Percentiles rank a stretch among this genome's conserved stretches.
These are phyloP conservation scores for Dasypus novemcinctus DNA, from an alignment of 2,113 vertebrate species.

Conservation along the genomic window DNA sequence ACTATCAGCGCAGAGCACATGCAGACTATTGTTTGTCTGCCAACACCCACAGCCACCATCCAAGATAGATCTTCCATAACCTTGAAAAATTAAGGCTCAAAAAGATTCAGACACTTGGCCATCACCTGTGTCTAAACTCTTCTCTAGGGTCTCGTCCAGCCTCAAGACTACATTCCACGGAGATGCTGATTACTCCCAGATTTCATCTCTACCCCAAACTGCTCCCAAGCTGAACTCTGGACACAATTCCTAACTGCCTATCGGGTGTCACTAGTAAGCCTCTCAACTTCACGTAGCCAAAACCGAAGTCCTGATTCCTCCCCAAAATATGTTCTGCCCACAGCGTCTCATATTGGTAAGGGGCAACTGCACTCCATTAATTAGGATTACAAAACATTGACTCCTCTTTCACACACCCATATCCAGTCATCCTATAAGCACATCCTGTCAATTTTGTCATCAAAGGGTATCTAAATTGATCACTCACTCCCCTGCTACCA, in stretches of 20 bases:
- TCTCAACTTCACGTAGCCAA: neutral
- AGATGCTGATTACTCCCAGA: neutral
- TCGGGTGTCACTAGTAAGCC: neutral
- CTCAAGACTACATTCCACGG: neutral
- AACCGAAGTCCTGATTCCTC: neutral
- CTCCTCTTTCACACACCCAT: neutral
- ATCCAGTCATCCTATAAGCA: fast-evolving
- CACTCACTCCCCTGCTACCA: neutral
- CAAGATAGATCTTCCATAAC: neutral
- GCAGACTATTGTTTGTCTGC: fast-evolving
- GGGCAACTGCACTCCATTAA: neutral
- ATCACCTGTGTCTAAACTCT: neutral
- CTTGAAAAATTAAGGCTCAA: neutral
- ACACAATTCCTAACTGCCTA: neutral
- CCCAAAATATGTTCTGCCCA: neutral
- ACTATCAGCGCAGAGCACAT: neutral
- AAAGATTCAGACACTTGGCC: neutral
- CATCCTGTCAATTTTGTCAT: neutral
- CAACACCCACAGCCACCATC: neutral
- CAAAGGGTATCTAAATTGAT: neutral
- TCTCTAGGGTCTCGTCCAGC: neutral
- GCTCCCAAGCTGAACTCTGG: neutral
- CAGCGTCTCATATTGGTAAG: neutral
- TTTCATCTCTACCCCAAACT: neutral
- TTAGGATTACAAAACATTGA: neutral